Evolutionary conservation across 2,113 vertebrate genomes (phyloP).

Genomic region (Chlorodrepanis virens): DNA sequence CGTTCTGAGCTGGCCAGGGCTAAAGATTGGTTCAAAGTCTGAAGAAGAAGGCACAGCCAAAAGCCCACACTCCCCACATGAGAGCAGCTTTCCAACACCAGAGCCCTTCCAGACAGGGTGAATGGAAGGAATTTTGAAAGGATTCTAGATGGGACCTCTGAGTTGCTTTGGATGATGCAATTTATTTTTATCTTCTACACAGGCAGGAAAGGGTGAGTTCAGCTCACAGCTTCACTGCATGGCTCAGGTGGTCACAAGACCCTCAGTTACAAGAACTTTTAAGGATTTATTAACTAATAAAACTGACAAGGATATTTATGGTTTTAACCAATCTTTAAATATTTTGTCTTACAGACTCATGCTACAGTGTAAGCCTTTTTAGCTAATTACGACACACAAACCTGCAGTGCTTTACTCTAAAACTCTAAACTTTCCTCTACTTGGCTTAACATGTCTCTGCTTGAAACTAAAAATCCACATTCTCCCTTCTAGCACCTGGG

Average conservation of each 20-base stretch:
- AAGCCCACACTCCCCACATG: background rate
- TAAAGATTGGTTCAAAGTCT: background rate
- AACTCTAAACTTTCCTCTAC: background rate
- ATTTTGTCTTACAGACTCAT: background rate
- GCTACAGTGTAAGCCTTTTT: background rate
- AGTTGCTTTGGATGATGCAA: background rate
- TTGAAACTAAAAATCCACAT: background rate
- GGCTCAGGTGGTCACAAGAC: background rate
- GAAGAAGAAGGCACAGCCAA: background rate
- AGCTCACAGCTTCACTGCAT: background rate
- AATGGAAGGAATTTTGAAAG: background rate
- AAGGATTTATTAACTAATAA: background rate
- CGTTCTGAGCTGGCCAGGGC: background rate
- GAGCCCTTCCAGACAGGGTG: background rate
- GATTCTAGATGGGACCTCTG: background rate
- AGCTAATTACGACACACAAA: background rate
- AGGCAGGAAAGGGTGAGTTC: background rate
- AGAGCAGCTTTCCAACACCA: background rate
- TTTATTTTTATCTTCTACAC: background rate
- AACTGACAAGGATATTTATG: background rate
- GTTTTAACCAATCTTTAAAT: background rate
- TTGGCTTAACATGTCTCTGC: background rate
- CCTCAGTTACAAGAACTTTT: too few species aligned
- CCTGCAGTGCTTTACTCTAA: background rate
- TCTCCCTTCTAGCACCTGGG: background rate